phyloP scores from a whole-genome alignment of 2,888 invertebrate species.

The Synergus umbraculus region DNA sequence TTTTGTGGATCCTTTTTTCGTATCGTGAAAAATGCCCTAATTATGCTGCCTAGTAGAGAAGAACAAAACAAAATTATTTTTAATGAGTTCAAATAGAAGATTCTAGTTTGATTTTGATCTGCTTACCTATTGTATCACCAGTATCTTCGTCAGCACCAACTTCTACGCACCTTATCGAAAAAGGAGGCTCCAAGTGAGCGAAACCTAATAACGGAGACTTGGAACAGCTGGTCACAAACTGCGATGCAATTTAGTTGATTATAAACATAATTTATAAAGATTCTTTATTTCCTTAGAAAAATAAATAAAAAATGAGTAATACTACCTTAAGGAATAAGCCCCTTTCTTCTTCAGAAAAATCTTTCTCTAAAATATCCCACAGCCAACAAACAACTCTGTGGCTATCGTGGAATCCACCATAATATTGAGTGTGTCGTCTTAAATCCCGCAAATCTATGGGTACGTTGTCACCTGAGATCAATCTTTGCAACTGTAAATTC shows the following conservation, averaged over 20 bases:
- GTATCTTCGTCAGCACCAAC: constrained; percentile 98
- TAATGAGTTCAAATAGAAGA: not conserved
- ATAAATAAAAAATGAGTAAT: not conserved
- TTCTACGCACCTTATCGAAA: constrained; percentile 99
- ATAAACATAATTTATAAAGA: not conserved
- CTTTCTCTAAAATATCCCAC: constrained; percentile 98
- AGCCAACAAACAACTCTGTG: constrained; percentile 99
- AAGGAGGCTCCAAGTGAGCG: constrained; percentile 97
- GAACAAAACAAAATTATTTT: not conserved
- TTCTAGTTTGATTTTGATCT: not conserved
- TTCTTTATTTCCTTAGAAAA: not conserved
- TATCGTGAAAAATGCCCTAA: constrained; percentile 98
- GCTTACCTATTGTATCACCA: constrained; percentile 88
- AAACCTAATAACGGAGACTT: constrained; percentile 98
- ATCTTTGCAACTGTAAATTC: constrained; percentile 86
- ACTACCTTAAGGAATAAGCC: constrained; percentile 94
- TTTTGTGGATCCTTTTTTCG: constrained; percentile 95
- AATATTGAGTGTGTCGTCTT: constrained; percentile 96
- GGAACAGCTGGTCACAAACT: constrained; percentile 97
- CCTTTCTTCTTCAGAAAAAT: constrained; percentile 94
- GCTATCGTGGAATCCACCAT: constrained; percentile 99
- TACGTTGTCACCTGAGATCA: constrained; percentile 97
- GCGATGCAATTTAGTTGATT: constrained; percentile 50
- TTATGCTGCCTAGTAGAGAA: constrained; percentile 88
- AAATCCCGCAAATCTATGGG: constrained; percentile 93